Base-by-base conservation (phyloP, 2,888 invertebrate genomes). In the Pycnomerus fuliginosus region DNA sequence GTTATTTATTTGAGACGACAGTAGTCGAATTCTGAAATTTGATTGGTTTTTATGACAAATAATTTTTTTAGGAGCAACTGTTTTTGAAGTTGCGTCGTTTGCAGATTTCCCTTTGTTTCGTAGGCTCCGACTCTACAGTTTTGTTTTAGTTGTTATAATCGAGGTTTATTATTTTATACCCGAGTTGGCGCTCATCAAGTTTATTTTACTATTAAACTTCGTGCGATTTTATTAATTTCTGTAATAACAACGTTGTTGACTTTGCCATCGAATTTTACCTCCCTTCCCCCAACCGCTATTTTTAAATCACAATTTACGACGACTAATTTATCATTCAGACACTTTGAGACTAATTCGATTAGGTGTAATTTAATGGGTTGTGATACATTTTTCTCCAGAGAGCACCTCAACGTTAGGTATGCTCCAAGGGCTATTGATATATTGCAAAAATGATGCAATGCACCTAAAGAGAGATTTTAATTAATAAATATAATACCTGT, bases 181-280 rank as follows among this genome's bases (percentile, higher is more conserved):
- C 16, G 13, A 44, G 13, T 39, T 44, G 7, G 4, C 39, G 38
- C 33, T 16, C 39, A 50, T 53, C 54, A 56, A 58, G 46, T 54
- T 58, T 51, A 57, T 57, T 56, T 57, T 52, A 51, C 55, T 52
- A 53, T 56, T 56, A 53, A 56, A 57, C 50, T 58, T 53, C 35
- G 47, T 30, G 41, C 44, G 41, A 40, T 32, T 53, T 47, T 42
- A 52, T 49, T 44, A 48, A 44, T 44, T 25, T 30, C 25, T 15
- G 50, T 49, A 50, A 53, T 53, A 53, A 54, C 49, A 44, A 57
- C 50, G 50, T 52, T 56, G 39, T 10, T 25, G 13, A 38, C 33
- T 35, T 30, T 27, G 40, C 40, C 35, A 8, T 22, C 16, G 13
- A 20, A 15, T 33, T 31, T 35, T 41, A 22, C 12, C 20, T 38